Evolutionary conservation across 1,140 invertebrate species (phyloP).

Genomic region (honey bee (Apis mellifera)): DNA sequence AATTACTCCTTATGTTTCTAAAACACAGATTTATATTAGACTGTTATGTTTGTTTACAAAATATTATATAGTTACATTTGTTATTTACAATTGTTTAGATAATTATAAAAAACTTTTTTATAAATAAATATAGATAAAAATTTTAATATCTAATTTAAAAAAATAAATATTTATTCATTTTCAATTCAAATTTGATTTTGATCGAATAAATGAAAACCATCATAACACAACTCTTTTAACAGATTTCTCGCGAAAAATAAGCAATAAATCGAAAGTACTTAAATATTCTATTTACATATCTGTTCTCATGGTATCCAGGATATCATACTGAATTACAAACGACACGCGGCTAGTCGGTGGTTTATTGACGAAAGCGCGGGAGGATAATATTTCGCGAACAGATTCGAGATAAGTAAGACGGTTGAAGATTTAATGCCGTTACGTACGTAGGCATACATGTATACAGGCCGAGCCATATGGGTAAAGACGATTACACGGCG

Average conservation of each 20-base stretch:
- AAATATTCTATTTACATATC: neutral
- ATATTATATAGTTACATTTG: too few relatives aligned
- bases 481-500: slow-evolving; percentile 71
- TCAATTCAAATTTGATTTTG: too few relatives aligned
- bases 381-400: slow-evolving; percentile 42
- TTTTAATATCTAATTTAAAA: too few relatives aligned
- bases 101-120: too few relatives aligned
- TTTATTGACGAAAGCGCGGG: slow-evolving; percentile 44
- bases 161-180: too few relatives aligned
- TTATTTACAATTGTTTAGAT: too few relatives aligned
- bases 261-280: slow-evolving; percentile 20
- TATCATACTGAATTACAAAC: slow-evolving; percentile 37
- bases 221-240: neutral
- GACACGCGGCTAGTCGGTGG: slow-evolving; percentile 11
- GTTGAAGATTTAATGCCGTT: slow-evolving; percentile 61
- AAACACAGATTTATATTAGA: too few relatives aligned
- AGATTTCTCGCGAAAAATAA: neutral
- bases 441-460: slow-evolving; percentile 36
- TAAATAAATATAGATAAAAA: too few relatives aligned
- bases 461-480: slow-evolving; percentile 53
- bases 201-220: too few relatives aligned
- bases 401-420: slow-evolving; percentile 52
- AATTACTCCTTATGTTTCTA: too few relatives aligned
- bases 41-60: too few relatives aligned
- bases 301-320: neutral